Evolutionary conservation across 2,797 vertebrate genomes (phyloP).

Genomic region (Takifugu rubripes): DNA sequence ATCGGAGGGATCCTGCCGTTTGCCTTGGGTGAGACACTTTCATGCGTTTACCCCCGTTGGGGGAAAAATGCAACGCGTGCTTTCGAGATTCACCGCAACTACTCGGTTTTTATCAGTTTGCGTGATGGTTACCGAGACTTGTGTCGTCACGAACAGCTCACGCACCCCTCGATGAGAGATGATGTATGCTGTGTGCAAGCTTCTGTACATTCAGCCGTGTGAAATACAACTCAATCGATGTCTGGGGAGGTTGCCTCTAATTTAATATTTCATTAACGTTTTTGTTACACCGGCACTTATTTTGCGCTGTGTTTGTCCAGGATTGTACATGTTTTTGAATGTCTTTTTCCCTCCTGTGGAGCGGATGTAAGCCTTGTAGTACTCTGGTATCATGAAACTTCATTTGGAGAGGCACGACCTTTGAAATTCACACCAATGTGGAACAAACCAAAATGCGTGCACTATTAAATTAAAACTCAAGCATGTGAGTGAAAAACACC

Average conservation of each 20-base stretch:
- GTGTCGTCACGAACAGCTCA: too few relatives aligned
- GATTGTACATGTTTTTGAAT: neutral
- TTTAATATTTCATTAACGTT: too few relatives aligned
- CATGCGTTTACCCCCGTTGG: neutral
- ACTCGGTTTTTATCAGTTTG: too few relatives aligned
- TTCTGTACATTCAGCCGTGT: too few relatives aligned
- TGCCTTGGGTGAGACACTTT: constrained; percentile 61
- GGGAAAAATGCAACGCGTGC: neutral
- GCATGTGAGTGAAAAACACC: neutral
- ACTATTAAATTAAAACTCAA: neutral
- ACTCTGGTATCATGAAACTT: constrained; percentile 14
- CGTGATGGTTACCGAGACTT: too few relatives aligned
- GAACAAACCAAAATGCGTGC: neutral
- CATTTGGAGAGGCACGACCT: neutral
- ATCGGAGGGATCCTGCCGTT: constrained; percentile 58
- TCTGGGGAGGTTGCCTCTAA: too few relatives aligned
- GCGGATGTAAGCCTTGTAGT: constrained; percentile 7
- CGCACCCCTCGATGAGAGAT: too few relatives aligned
- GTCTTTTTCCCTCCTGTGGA: constrained; percentile 13
- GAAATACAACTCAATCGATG: too few relatives aligned
- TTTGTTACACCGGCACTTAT: neutral
- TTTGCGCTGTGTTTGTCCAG: neutral
- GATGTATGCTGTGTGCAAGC: too few relatives aligned
- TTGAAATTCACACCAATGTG: neutral
- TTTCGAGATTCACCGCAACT: too few relatives aligned